These are phyloP conservation scores for Polyommatus icarus DNA, from an alignment of 2,888 invertebrate genomes.

Conservation along the genomic window DNA sequence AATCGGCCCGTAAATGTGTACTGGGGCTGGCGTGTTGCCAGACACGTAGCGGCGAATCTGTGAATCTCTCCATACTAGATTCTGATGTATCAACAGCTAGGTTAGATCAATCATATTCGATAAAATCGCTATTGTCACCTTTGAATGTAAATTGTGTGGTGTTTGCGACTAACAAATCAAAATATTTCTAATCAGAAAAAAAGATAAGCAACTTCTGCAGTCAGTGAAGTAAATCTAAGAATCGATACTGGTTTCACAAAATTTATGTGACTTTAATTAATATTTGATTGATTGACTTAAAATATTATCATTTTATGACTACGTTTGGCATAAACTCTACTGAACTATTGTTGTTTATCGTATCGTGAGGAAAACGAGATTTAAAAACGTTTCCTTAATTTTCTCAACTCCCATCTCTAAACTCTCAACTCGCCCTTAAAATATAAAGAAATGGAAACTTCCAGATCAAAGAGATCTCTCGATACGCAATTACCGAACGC, in stretches of 20 bases:
- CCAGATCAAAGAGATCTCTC: conserved; percentile 19
- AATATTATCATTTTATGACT: not conserved
- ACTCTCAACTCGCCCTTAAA: not conserved
- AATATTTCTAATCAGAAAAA: not conserved
- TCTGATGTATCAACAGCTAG: conserved; percentile 63
- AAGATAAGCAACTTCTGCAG: too few species aligned
- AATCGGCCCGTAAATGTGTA: conserved; percentile 67
- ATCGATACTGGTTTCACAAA: too few species aligned
- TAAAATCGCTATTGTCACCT: conserved; percentile 27
- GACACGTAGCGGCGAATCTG: conserved; percentile 58
- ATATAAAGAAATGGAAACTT: not conserved
- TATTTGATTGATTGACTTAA: too few species aligned
- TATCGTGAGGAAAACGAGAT: not conserved
- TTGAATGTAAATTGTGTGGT: not conserved
- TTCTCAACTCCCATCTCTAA: not conserved
- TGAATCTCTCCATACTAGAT: conserved; percentile 62
- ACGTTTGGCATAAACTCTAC: too few species aligned
- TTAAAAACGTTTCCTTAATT: not conserved
- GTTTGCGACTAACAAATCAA: not conserved
- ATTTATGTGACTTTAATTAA: too few species aligned
- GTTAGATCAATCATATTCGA: conserved; percentile 40
- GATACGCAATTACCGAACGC: conserved; percentile 48
- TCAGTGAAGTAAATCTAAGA: too few species aligned
- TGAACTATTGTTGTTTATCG: not conserved
- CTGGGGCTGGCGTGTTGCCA: conserved; percentile 70